Evolutionary conservation across 2,888 invertebrate genomes (phyloP).

Genomic region (Thymelicus lineola): DNA sequence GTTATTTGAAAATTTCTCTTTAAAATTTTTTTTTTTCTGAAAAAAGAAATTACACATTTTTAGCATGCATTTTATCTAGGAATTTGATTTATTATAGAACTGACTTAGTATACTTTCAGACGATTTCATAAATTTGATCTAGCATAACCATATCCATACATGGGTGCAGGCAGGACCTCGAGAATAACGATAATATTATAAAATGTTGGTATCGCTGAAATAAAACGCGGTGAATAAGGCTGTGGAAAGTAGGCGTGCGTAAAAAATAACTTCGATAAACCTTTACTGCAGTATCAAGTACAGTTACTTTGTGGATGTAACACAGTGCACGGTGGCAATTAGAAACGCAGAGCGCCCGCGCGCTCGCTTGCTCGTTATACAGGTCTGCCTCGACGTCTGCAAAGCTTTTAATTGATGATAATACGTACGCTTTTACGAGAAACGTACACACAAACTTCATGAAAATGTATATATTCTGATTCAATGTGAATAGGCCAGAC

Average conservation of each 20-base stretch:
- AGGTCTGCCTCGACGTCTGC: conserved; percentile 33
- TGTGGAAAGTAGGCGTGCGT: conserved; percentile 47
- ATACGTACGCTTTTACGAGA: conserved; percentile 35
- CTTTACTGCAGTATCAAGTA: conserved; percentile 41
- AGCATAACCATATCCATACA: too few species aligned
- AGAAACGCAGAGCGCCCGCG: conserved; percentile 48
- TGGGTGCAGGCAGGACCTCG: neutral
- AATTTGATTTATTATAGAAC: too few species aligned
- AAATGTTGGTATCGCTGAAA: conserved; percentile 20
- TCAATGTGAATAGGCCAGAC: conserved; percentile 17
- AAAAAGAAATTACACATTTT: too few species aligned
- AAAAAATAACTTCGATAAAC: conserved; percentile 44
- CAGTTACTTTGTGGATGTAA: conserved; percentile 54
- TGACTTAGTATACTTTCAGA: too few species aligned
- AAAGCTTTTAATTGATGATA: conserved; percentile 40
- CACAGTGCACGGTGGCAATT: conserved; percentile 55
- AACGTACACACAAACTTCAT: conserved; percentile 34
- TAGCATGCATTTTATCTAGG: too few species aligned
- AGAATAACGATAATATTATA: conserved; percentile 20
- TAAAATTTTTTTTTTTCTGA: too few species aligned
- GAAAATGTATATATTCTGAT: conserved; percentile 37
- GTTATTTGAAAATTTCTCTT: too few species aligned
- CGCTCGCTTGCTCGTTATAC: conserved; percentile 35
- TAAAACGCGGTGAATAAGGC: conserved; percentile 37
- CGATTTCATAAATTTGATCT: too few species aligned